Percentiles rank a stretch among this genome's conserved stretches.
These are phyloP conservation scores for Sebastes ruberrimus DNA, from an alignment of 2,797 vertebrate species.

Conservation along the genomic window DNA sequence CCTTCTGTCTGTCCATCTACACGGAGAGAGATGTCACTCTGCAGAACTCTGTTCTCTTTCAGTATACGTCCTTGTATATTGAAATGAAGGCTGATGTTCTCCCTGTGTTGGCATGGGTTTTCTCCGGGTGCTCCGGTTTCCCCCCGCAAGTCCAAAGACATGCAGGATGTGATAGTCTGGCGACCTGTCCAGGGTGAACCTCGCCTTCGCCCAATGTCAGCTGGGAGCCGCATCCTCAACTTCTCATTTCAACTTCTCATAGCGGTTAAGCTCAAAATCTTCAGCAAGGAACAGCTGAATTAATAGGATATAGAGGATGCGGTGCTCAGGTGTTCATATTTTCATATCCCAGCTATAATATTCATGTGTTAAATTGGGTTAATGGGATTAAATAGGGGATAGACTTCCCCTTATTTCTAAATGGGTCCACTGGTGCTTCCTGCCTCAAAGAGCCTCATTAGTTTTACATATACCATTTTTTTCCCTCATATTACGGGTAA, in stretches of 20 bases:
- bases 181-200: too few species aligned
- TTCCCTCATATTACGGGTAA: background rate
- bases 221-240: too few species aligned
- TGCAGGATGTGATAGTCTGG: too few species aligned
- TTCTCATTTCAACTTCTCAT: background rate
- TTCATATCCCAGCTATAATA: background rate
- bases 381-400: constrained; percentile 30
- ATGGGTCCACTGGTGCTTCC: background rate
- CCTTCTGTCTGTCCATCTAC: too few species aligned
- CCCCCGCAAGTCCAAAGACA: too few species aligned
- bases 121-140: too few species aligned
- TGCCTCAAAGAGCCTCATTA: background rate
- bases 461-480: background rate
- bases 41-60: too few species aligned
- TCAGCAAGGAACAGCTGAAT: background rate
- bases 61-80: too few species aligned
- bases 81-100: too few species aligned
- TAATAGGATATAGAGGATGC: background rate
- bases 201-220: too few species aligned
- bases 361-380: background rate
- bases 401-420: background rate
- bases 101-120: too few species aligned
- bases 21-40: too few species aligned
- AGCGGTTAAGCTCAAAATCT: background rate
- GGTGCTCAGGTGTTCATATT: background rate